Evolutionary conservation across 53 echinoderm and acorn worm genomes (phyloP).

Genomic region (Antedon mediterranea): DNA sequence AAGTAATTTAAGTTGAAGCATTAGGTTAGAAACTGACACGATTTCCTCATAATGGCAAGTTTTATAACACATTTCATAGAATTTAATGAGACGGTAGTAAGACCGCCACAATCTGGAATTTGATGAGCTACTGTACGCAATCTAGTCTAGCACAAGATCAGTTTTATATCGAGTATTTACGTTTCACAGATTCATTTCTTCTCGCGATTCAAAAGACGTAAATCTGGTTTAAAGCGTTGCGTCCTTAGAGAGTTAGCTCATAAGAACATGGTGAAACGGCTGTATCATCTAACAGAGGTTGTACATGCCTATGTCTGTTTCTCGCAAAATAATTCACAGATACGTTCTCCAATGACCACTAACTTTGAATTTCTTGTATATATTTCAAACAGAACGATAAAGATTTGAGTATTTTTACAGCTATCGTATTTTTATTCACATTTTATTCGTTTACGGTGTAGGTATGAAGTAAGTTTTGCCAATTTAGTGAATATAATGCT

Average conservation of each 20-base stretch:
- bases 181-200: constrained; percentile 1
- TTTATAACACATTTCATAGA: not conserved
- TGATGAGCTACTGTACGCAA: not conserved
- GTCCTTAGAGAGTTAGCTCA: not conserved
- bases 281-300: not conserved
- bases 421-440: no score
- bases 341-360: not conserved
- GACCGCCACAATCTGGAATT: not conserved
- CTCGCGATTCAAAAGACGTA: not conserved
- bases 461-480: no score
- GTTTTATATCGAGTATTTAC: not conserved
- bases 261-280: not conserved
- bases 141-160: not conserved
- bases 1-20: not conserved
- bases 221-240: not conserved
- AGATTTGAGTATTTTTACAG: no score
- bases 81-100: not conserved
- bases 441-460: no score
- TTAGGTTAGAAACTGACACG: not conserved
- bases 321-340: not conserved
- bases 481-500: no score
- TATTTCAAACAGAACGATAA: no score
- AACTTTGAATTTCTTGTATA: not conserved
- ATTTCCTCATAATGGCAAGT: not conserved
- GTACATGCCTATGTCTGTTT: not conserved